Evolutionary conservation across 2,888 invertebrate species (phyloP).

Genomic region (Disparrhopalites patrizii): DNA sequence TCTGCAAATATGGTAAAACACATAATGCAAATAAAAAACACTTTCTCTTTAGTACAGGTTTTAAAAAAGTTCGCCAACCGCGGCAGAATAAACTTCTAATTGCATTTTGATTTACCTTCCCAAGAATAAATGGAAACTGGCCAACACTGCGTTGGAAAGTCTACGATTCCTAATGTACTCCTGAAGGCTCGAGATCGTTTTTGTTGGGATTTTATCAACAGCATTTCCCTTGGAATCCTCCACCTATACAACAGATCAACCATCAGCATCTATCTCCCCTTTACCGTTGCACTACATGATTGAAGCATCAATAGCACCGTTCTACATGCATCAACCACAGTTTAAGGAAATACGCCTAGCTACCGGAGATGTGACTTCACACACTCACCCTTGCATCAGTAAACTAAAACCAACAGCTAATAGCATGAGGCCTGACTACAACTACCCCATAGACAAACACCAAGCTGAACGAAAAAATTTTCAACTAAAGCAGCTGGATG

Average conservation of each 20-base stretch:
- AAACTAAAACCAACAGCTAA: too few relatives aligned
- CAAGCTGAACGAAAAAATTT: too few relatives aligned
- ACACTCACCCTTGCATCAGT: too few relatives aligned
- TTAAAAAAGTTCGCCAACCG: too few relatives aligned
- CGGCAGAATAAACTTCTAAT: neutral
- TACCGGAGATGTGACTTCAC: too few relatives aligned
- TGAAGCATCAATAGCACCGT: too few relatives aligned
- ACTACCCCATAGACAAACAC: too few relatives aligned
- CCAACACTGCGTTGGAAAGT: slow-evolving; percentile 20
- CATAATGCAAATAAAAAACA: slow-evolving; percentile 25
- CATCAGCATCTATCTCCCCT: neutral
- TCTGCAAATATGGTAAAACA: slow-evolving; percentile 21
- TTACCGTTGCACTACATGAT: too few relatives aligned
- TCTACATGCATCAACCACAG: too few relatives aligned
- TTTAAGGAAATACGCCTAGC: too few relatives aligned
- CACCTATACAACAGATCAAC: slow-evolving; percentile 2
- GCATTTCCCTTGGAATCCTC: neutral
- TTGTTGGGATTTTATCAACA: slow-evolving; percentile 13
- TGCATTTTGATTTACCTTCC: slow-evolving; percentile 8
- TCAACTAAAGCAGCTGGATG: too few relatives aligned
- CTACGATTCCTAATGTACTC: slow-evolving; percentile 17
- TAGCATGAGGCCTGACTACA: too few relatives aligned
- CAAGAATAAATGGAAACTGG: slow-evolving; percentile 14
- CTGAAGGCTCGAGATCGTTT: slow-evolving; percentile 11
- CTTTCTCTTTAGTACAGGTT: slow-evolving; percentile 29